Evolutionary conservation across 2,797 vertebrate genomes (phyloP), one percentile per base, ranked within the genome.

Genomic region (Tokudaia tokunoshimensis): DNA sequence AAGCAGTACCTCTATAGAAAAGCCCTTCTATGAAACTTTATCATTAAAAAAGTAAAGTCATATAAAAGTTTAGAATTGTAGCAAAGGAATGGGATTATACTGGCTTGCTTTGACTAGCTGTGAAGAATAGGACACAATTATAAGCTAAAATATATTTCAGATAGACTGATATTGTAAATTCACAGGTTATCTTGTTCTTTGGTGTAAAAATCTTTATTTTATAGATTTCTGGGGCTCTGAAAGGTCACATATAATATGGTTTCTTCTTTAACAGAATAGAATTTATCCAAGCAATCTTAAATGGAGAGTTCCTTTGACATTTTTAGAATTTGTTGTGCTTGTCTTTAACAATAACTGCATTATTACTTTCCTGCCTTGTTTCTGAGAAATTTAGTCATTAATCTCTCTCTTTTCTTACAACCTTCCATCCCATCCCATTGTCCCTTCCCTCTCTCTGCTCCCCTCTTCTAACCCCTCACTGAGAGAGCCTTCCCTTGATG

Each of bases 101-200:
- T 80, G 61, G 4, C 65, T 94, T 92, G 20, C 10, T 87, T 70
- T 91, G 55, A 41, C 37, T 80, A 2, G 41, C 47, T n/a, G 34
- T 91, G 80, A 92, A 74, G n/a, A 85, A n/a, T 75, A 74, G 57
- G 29, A 81, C 22, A 85, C 13, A 82, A 13, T 94, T 94, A 59
- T 29, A 63, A 70, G 13, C 13, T 89, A 67, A 44, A 47, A 82
- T 4, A n/a, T 5, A 57, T 47, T 78, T 89, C 70, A 72, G 20
- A 74, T 80, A 31, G 4, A 52, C 22, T 85, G 37, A 57, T 91
- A 87, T 72, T 44, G 13, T 91, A 84, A 74, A 59, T 59, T 89
- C n/a, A 63, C 34, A 76, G 9, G 37, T 55, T 94, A 79, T 93
- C 34, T 94, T 96, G 57, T 83, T 83, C 37, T 90, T 94, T 94